phyloP scores from a whole-genome alignment of 2,113 vertebrate genomes.

The Pomatorhinus ruficollis region DNA sequence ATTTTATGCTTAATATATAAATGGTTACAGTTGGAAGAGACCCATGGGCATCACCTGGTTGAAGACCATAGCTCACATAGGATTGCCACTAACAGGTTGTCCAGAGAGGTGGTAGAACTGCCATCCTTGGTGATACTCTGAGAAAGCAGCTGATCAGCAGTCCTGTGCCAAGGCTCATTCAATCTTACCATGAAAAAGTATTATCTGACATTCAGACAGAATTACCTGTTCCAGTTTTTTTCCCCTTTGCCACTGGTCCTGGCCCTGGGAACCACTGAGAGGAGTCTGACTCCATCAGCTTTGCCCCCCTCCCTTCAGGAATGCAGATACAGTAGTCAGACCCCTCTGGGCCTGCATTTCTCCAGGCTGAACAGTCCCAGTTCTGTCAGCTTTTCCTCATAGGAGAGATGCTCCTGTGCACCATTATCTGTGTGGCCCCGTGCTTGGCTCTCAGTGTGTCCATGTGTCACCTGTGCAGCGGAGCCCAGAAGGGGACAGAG shows the following conservation, averaged over 20 bases:
- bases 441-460: background rate
- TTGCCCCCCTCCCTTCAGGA: background rate
- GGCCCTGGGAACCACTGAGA: background rate
- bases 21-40: background rate
- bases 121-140: background rate
- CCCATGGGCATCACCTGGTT: fast-evolving
- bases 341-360: background rate
- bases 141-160: no score
- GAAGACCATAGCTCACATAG: background rate
- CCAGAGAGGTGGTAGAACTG: background rate
- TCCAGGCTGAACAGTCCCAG: background rate
- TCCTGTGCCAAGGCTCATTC: background rate
- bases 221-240: background rate
- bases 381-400: background rate
- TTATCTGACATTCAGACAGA: background rate
- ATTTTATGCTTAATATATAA: background rate
- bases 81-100: background rate
- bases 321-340: no score
- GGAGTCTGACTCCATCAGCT: background rate
- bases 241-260: background rate
- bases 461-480: background rate
- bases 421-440: background rate
- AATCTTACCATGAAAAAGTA: background rate
- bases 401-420: no score
- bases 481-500: background rate